Percentiles rank a stretch among this genome's conserved stretches.
Evolutionary conservation across 2,888 invertebrate species (phyloP).

Genomic region (Drosophila gaucha): DNA sequence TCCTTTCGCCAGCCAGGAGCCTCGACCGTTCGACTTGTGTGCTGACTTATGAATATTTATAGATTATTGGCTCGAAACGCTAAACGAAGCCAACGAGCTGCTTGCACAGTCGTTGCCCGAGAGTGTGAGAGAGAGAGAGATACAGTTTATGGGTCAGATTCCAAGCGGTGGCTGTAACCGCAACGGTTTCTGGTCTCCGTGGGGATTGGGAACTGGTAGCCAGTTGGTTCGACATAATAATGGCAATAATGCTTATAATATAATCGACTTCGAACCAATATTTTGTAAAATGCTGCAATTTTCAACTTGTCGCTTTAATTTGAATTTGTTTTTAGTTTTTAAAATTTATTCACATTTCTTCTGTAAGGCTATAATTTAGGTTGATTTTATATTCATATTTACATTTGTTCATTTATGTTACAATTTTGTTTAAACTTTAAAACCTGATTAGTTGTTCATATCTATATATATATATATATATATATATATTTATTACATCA

Average conservation of each 20-base stretch:
- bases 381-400: constrained; percentile 59
- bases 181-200: constrained; percentile 20
- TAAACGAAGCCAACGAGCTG: constrained; percentile 35
- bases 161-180: constrained; percentile 21
- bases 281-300: constrained; percentile 57
- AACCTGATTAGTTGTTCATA: constrained; percentile 59
- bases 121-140: constrained; percentile 17
- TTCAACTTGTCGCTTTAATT: constrained; percentile 46
- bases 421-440: constrained; percentile 35
- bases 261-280: constrained; percentile 61
- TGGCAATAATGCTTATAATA: constrained; percentile 65
- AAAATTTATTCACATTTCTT: constrained; percentile 69
- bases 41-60: constrained; percentile 74
- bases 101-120: constrained; percentile 14
- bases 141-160: constrained; percentile 58
- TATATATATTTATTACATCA: constrained; percentile 61
- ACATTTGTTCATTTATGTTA: constrained; percentile 35
- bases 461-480: constrained; percentile 41
- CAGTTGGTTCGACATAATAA: constrained; percentile 60
- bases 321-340: constrained; percentile 13
- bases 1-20: constrained; percentile 68
- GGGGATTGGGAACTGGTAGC: constrained; percentile 54
- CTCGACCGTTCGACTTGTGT: constrained; percentile 26
- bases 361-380: constrained; percentile 31
- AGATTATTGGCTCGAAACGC: constrained; percentile 54